Base-by-base conservation (phyloP, 2,113 vertebrate species). In the Sander lucioperca region DNA sequence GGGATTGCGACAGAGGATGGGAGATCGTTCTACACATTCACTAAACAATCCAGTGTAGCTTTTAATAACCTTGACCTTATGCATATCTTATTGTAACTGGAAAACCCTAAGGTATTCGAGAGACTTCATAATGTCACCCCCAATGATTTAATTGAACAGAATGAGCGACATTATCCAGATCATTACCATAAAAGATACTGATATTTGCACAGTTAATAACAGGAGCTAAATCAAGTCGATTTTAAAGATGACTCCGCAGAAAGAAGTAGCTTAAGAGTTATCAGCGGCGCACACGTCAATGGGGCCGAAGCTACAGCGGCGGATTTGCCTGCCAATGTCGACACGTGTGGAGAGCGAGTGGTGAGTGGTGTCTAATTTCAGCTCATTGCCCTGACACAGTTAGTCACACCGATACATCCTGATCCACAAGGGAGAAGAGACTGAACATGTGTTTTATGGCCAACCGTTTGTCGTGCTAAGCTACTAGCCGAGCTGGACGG, bases 371-470 rank as follows among this genome's bases (percentile, higher is more conserved):
- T 90, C 77, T 90, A 79, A 86, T 88, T 88, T 90, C 82, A 79
- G 86, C 83, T 77, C 50, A 1, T 43, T 71, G 59, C 71, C 76
- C 74, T 89, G 77, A 82, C 75, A 86, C 82, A 89, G 83, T 91
- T 89, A 83, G 71, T 80, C 86, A 85, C 82, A 79, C 84, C 77
- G 88, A 86, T 88, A 87, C 84, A 36, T 74, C 87, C 72, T 81
- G 74, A 89, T 92, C 82, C 91, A 92, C 89, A 84, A 23, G 54
- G 79, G 85, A 88, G 39, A 3, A 58, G 62, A 88, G 83, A 45
- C 75, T 47, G 70, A 92, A 90, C 90, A 92, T 87, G 87, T 91
- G 90, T 91, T 94, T 90, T 78, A 87, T 74, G 64, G 85, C 77
- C 89, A 71, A 92, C 81, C 85, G 86, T 93, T 92, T 91, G 80